phyloP scores from a whole-genome alignment of 1,140 invertebrate species.

The Sogatella furcifera region DNA sequence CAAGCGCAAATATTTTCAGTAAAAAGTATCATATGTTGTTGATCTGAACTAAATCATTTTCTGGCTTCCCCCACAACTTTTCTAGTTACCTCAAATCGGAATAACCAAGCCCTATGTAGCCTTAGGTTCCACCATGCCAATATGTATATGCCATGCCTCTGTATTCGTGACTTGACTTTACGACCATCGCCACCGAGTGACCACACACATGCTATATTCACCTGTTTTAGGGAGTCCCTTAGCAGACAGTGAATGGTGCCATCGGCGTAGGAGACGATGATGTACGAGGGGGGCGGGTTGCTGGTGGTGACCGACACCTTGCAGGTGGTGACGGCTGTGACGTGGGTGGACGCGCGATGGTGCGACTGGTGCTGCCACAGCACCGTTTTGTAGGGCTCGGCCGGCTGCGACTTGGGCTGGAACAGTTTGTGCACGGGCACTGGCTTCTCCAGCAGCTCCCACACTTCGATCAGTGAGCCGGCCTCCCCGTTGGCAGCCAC shows the following conservation, averaged over 20 bases:
- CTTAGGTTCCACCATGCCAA: no score
- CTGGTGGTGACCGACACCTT: conserved; percentile 49
- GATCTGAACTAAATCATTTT: no score
- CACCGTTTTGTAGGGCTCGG: background rate
- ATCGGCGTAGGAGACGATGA: conserved; percentile 62
- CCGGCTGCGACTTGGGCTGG: conserved; percentile 31
- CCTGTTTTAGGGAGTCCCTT: conserved; percentile 59
- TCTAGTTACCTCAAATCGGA: no score
- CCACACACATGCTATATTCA: no score
- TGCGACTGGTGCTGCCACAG: conserved; percentile 55
- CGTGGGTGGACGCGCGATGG: conserved; percentile 36
- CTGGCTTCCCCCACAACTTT: no score
- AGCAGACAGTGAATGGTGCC: conserved; percentile 65
- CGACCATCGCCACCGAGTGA: no score
- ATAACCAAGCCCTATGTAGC: no score
- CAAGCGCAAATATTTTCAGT: no score
- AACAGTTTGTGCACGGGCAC: conserved; percentile 68
- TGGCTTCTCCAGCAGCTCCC: conserved; percentile 72
- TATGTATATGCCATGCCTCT: no score
- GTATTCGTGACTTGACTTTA: no score
- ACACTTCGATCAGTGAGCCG: conserved; percentile 66
- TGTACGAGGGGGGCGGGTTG: conserved; percentile 45
- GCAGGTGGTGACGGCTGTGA: conserved; percentile 41
- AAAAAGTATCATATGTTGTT: no score
- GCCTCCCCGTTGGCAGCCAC: conserved; percentile 51